phyloP scores from a whole-genome alignment of 2,113 vertebrate genomes.

The Rutilus rutilus region DNA sequence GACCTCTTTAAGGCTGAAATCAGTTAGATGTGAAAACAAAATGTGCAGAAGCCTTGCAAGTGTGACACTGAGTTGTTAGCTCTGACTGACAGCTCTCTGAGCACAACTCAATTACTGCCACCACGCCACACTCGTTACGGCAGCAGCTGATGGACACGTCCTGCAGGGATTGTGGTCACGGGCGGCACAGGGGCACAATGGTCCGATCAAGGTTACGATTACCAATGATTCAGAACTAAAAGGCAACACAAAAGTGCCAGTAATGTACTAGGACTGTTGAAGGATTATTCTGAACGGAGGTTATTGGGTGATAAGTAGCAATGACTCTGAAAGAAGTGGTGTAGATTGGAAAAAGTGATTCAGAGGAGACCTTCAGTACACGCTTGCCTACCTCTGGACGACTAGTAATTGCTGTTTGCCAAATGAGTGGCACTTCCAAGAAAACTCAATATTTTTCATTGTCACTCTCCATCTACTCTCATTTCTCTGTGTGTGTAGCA shows the following conservation, averaged over 20 bases:
- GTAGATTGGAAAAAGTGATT: slow-evolving; percentile 44
- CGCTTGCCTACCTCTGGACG: neutral
- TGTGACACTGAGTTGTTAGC: slow-evolving; percentile 9
- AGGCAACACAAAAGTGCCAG: neutral
- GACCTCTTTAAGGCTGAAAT: neutral
- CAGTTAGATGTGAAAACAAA: slow-evolving; percentile 1
- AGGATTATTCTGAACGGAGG: slow-evolving; percentile 20
- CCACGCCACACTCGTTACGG: neutral
- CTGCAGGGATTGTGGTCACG: neutral
- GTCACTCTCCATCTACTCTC: slow-evolving; percentile 2
- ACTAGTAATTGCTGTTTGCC: slow-evolving; percentile 21
- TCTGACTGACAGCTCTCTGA: slow-evolving; percentile 51
- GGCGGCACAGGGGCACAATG: neutral
- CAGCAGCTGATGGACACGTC: neutral
- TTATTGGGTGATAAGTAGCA: slow-evolving; percentile 43
- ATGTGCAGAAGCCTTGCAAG: neutral
- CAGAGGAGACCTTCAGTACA: slow-evolving; percentile 17
- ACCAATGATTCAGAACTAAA: slow-evolving; percentile 10
- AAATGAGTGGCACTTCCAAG: slow-evolving; percentile 7
- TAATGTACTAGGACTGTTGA: slow-evolving; percentile 9
- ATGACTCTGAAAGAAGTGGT: neutral
- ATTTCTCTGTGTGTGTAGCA: neutral
- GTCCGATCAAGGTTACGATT: slow-evolving; percentile 23
- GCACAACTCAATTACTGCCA: slow-evolving; percentile 49
- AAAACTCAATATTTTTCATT: slow-evolving; percentile 13